Evolutionary conservation across 2,888 invertebrate genomes (phyloP).

Genomic region (Hymenopus coronatus): DNA sequence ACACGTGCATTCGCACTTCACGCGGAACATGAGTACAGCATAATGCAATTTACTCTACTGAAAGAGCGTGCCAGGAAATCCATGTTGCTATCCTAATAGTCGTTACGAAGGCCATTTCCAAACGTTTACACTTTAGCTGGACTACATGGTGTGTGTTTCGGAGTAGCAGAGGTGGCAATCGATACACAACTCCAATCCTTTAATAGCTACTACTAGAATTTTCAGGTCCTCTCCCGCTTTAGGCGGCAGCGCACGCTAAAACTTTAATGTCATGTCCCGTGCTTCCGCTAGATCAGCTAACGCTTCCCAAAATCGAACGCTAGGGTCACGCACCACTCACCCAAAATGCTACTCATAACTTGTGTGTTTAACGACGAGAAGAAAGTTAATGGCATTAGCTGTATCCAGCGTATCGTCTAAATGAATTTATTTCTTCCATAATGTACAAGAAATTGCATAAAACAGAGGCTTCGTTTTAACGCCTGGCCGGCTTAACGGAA

Average conservation of each 20-base stretch:
- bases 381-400: no score
- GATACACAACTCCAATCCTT: background rate
- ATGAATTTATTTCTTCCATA: no score
- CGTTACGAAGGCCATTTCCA: background rate
- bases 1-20: background rate
- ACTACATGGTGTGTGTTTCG: background rate
- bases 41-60: background rate
- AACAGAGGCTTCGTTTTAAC: no score
- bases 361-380: no score
- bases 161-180: background rate
- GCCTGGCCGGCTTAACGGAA: no score
- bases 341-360: no score
- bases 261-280: background rate
- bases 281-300: background rate
- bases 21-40: background rate
- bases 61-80: background rate
- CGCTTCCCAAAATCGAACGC: background rate
- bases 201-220: background rate
- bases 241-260: background rate
- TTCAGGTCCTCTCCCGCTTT: background rate
- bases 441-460: no score
- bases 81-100: background rate
- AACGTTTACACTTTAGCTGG: background rate
- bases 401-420: no score
- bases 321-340: background rate